Base-by-base conservation (phyloP, 2,888 invertebrate species). In the Meandrusa payeni region DNA sequence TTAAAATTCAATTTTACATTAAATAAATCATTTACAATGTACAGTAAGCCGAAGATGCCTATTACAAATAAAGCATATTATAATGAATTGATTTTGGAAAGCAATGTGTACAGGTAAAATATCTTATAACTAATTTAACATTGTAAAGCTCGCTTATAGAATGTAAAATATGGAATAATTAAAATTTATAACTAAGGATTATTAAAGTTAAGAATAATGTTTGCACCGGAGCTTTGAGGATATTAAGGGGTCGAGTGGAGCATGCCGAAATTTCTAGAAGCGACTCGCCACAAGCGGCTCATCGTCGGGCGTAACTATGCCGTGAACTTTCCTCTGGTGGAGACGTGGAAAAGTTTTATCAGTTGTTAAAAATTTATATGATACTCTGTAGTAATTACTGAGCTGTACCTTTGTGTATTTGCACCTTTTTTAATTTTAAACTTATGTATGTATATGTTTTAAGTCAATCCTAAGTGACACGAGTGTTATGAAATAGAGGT, bases 151-250 rank as follows among this genome's bases (percentile, higher is more conserved):
- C 3, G 7, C 5, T 11, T 3, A 19, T 19, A 2, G 15, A 24
- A 36, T 26, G 13, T 17, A n/a, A 7, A 17, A 27, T 9, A 13
- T 36, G 5, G 9, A 36, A 36, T 37, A 27, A 37, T 37, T 37
- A 26, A 27, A 37, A 19, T 37, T n/a, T 27, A 27, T 27, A 37
- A 37, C 37, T 11, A 27, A 27, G 10, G 19, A 10, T 37, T 37
- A 37, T 37, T 27, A 27, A 36, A 19, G 37, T 37, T 27, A 7
- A 23, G 26, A 37, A 17, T 12, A 37, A 37, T 37, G 19, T 37
- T 37, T 37, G 10, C 11, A n/a, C n/a, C 10, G 23, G 3, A 37
- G 37, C 19, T 37, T 37, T 27, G 37, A 38, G 28, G 12, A 20
- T 38, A 20, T n/a, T 38, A 13, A n/a, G 5, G 20, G 37, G 28